Conservation (phyloP, 2,888 invertebrate species). For the Clepsis dumicolana region DNA sequence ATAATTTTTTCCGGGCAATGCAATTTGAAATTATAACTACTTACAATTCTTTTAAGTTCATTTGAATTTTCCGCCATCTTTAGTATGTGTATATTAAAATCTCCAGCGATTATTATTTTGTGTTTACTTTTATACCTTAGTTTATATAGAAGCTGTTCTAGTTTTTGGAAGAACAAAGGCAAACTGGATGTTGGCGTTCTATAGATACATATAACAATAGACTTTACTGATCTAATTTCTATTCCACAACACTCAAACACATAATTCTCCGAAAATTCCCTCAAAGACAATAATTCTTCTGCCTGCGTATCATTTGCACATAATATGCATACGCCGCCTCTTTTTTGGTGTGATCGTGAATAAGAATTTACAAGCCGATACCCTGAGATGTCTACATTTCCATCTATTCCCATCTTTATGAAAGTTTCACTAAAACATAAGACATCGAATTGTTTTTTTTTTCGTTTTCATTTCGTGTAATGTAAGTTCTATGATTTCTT, state of each 20-base stretch:
- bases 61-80: conserved; percentile 1
- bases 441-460: too few relatives aligned
- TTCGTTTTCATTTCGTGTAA: too few relatives aligned
- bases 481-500: too few relatives aligned
- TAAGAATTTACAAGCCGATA: too few relatives aligned
- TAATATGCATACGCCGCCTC: too few relatives aligned
- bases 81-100: too few relatives aligned
- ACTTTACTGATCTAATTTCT: conserved; percentile 10
- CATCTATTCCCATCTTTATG: too few relatives aligned
- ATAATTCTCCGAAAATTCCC: conserved; percentile 5
- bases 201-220: too few relatives aligned
- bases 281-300: background rate
- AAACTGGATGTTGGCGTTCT: background rate
- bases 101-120: conserved; percentile 6
- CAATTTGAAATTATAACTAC: conserved; percentile 4
- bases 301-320: background rate
- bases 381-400: too few relatives aligned
- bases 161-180: background rate
- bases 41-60: conserved; percentile 8
- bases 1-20: background rate
- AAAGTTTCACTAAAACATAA: too few relatives aligned
- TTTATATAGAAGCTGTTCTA: conserved; percentile 14
- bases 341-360: too few relatives aligned
- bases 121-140: conserved; percentile 5
- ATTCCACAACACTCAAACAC: conserved; percentile 29